Evolutionary conservation across 2,888 invertebrate species (phyloP), one percentile per base, ranked within the genome.

Genomic region (Odontothrips loti): DNA sequence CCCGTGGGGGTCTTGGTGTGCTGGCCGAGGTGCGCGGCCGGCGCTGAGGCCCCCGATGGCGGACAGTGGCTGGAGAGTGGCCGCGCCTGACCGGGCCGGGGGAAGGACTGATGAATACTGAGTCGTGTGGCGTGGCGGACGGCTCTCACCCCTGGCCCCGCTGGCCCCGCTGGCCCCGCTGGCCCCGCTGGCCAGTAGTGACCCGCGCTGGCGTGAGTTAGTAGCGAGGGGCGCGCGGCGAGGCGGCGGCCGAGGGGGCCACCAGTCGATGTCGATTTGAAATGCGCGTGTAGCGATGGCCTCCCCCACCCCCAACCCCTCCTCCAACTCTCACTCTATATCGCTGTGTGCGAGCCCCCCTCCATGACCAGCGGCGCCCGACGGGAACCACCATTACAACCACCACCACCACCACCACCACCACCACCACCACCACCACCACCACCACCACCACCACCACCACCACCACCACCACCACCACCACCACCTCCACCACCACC

Each of bases 241-340:
- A 8, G 23, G 68, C 68, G 23, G 68, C 10, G 68, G n/a, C 27
- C 23, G 68, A 8, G 68, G 68, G 27, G 68, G 58, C 17, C 58
- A 20, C 15, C 27, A 75, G 68, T 75, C 68, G 68, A 75, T 75
- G 68, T 75, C 68, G 68, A 75, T 75, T 75, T 75, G 68, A 75
- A 75, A 75, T 75, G 68, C 68, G 68, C 68, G 23, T 75, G 68
- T 75, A 58, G 15, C 15, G 68, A 8, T 9, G 68, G 68, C 27
- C 68, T 10, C 68, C 27, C 3, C 23, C 68, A 51, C 48, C 12
- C 9, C 51, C 17, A 17, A 1, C 51, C 51, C 51, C 51, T 51
- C 20, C 15, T 15, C 58, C 58, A 58, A 2, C 34, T 10, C 51
- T 51, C 15, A 17, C 51, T 51, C 1, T 51, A 51, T 51, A 20